phyloP scores from a whole-genome alignment of 2,797 vertebrate species.

The Uromys caudimaculatus region DNA sequence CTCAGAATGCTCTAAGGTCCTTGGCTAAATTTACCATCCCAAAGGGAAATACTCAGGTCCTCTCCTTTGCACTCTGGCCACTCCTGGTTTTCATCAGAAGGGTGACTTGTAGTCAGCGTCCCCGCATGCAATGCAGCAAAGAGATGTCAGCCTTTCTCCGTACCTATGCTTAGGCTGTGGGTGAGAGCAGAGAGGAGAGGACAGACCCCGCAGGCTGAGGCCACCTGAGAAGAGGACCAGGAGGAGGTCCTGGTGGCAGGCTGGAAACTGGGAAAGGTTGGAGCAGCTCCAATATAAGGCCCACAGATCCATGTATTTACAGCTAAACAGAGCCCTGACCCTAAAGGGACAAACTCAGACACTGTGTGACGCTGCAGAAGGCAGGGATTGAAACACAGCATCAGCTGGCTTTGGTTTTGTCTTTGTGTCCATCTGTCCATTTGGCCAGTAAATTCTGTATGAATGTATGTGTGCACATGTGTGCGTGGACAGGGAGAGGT shows the following conservation, averaged over 20 bases:
- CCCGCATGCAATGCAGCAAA: not conserved
- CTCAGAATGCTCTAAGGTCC: conserved; percentile 8
- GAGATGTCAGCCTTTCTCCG: not conserved
- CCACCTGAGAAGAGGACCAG: not conserved
- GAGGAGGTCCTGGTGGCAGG: not conserved
- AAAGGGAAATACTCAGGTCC: not conserved
- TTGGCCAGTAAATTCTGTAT: not conserved
- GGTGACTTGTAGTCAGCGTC: not conserved
- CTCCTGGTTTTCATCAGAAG: not conserved
- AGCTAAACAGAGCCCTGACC: not conserved
- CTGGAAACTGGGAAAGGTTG: not conserved
- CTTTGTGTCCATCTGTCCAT: not conserved
- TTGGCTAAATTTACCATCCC: not conserved
- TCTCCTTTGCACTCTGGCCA: conserved; percentile 1
- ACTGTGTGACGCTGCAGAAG: not conserved
- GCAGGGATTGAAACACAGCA: not conserved
- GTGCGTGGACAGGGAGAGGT: not conserved
- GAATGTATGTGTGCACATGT: not conserved
- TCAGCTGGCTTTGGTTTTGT: not conserved
- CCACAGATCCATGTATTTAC: not conserved
- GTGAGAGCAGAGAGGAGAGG: not conserved
- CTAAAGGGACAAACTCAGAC: not conserved
- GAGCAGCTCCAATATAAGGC: not conserved
- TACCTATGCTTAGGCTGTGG: not conserved
- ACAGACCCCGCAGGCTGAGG: not conserved